A percentile compares a stretch with the other conserved stretches of the same genome.
These are phyloP conservation scores for Zophobas atratus DNA, from an alignment of 1,140 invertebrate genomes.

Conservation along the genomic window DNA sequence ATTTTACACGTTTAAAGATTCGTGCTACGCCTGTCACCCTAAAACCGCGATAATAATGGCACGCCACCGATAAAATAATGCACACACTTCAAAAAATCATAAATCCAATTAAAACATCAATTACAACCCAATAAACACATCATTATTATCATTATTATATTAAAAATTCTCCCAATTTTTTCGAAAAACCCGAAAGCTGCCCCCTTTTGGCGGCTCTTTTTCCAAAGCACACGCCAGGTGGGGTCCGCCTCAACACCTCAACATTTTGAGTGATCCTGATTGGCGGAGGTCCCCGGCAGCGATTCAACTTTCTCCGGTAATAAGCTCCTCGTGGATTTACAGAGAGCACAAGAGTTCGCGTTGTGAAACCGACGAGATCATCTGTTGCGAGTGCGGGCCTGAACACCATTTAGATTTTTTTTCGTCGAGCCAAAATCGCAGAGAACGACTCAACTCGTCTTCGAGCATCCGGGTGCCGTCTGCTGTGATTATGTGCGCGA, in stretches of 20 bases:
- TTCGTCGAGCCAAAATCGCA: not conserved
- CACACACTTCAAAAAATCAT: too few relatives aligned
- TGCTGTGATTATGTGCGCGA: conserved; percentile 20
- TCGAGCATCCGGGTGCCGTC: conserved; percentile 12
- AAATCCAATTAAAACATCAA: too few relatives aligned
- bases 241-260: not conserved
- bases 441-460: not conserved
- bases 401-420: not conserved
- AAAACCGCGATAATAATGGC: too few relatives aligned
- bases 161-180: too few relatives aligned
- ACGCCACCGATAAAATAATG: too few relatives aligned
- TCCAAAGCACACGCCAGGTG: not conserved
- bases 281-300: conserved; percentile 40
- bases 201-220: not conserved
- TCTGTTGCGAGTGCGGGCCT: conserved; percentile 12
- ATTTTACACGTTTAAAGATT: too few relatives aligned
- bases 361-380: conserved; percentile 35
- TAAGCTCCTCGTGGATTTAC: conserved; percentile 39
- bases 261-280: conserved; percentile 40
- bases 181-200: too few relatives aligned
- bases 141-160: too few relatives aligned
- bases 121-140: too few relatives aligned
- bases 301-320: conserved; percentile 42
- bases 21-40: too few relatives aligned
- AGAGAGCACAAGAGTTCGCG: conserved; percentile 40